Evolutionary conservation across 2,888 invertebrate genomes (phyloP).

Genomic region (Pomacea canaliculata): DNA sequence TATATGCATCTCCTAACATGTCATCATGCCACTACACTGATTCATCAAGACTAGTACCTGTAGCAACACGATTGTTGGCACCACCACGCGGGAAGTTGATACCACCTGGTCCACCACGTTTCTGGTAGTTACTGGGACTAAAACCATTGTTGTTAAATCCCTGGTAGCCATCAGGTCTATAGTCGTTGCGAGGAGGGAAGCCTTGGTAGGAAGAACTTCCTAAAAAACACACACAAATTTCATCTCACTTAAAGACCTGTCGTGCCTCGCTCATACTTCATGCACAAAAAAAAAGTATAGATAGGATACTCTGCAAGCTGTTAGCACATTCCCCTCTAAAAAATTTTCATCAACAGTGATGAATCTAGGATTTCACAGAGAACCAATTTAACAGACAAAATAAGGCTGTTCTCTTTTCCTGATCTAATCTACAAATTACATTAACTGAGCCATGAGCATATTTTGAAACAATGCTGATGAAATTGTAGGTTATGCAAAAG

Average conservation of each 20-base stretch:
- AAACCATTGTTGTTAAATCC: constrained; percentile 41
- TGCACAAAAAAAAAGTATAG: too few species aligned
- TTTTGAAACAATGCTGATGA: too few species aligned
- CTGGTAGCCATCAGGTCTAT: constrained; percentile 55
- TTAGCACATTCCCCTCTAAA: too few species aligned
- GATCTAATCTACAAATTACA: too few species aligned
- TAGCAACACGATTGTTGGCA: constrained; percentile 9
- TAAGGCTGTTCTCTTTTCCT: neutral
- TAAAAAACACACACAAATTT: neutral
- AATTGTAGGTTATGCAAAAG: too few species aligned
- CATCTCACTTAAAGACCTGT: neutral
- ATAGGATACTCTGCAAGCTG: too few species aligned
- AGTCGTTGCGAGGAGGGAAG: constrained; percentile 53
- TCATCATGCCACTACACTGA: too few species aligned
- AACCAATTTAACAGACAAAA: neutral
- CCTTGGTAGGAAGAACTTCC: constrained; percentile 45
- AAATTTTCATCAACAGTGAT: neutral
- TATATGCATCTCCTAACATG: too few species aligned
- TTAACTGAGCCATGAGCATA: too few species aligned
- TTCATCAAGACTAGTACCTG: neutral
- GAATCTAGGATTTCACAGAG: neutral
- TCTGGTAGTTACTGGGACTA: constrained; percentile 40
- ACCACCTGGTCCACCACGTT: constrained; percentile 43
- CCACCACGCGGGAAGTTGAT: constrained; percentile 27
- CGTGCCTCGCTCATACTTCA: too few species aligned